Conservation (phyloP, 2,888 invertebrate species). For the Leistus spinibarbis region DNA sequence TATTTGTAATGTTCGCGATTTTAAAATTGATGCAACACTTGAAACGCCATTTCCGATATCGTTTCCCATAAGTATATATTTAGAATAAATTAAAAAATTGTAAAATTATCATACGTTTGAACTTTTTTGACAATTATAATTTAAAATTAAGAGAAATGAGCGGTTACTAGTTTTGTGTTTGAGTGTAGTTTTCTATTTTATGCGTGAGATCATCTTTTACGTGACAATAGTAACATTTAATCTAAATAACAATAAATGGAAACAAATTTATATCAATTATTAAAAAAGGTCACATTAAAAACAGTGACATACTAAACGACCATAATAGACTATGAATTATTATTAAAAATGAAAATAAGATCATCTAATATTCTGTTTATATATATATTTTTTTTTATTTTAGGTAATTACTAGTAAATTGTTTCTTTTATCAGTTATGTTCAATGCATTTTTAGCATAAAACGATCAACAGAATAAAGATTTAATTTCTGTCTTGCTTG, state of each 20-base stretch:
- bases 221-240: background rate
- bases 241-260: background rate
- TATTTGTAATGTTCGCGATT: background rate
- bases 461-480: background rate
- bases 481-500: background rate
- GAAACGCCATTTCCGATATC: background rate
- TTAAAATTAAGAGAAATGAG: background rate
- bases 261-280: background rate
- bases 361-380: too few relatives aligned
- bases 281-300: background rate
- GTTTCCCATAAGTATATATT: background rate
- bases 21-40: background rate
- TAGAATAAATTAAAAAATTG: background rate
- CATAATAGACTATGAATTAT: too few relatives aligned
- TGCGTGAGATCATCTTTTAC: background rate
- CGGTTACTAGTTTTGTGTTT: background rate
- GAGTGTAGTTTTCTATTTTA: too few relatives aligned
- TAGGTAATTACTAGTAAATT: too few relatives aligned
- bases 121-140: background rate
- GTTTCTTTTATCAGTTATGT: background rate
- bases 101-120: background rate
- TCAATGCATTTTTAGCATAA: background rate
- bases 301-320: background rate
- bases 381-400: too few relatives aligned
- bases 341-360: too few relatives aligned